These are phyloP conservation scores for Morinoia aosen DNA, from an alignment of 2,888 invertebrate species.

Conservation along the genomic window DNA sequence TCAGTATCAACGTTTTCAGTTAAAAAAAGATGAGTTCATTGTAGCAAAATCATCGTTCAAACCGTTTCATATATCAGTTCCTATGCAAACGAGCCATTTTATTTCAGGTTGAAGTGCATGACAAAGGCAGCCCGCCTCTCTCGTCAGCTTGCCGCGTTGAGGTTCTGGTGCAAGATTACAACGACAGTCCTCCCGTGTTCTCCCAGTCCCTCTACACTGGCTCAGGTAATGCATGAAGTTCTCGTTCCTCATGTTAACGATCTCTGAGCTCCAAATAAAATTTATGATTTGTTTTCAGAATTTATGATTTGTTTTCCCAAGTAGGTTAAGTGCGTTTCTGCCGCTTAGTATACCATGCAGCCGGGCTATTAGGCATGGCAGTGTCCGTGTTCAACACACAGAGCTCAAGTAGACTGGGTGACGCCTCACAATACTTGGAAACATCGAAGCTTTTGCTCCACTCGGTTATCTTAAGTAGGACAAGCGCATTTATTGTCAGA, in stretches of 20 bases:
- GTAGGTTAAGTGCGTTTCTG: too few relatives aligned
- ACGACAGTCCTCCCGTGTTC: constrained; percentile 92
- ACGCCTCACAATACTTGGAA: too few relatives aligned
- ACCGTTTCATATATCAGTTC: not conserved
- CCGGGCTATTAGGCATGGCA: too few relatives aligned
- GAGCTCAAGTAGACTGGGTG: too few relatives aligned
- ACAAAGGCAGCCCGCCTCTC: constrained; percentile 83
- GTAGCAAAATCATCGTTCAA: not conserved
- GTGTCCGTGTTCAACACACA: too few relatives aligned
- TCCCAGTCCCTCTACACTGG: constrained; percentile 80
- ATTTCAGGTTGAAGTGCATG: constrained; percentile 84
- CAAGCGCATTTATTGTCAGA: too few relatives aligned
- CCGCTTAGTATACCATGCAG: too few relatives aligned
- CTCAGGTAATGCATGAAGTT: constrained; percentile 70
- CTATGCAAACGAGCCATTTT: not conserved
- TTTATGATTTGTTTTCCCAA: not conserved
- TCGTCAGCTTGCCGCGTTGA: constrained; percentile 82
- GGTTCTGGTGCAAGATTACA: constrained; percentile 88
- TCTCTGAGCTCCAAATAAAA: not conserved
- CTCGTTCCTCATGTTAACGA: not conserved
- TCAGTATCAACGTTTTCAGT: not conserved
- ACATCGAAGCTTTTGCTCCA: too few relatives aligned
- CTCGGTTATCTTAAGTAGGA: too few relatives aligned
- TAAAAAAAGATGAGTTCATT: not conserved
- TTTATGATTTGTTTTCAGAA: not conserved